A percentile compares a stretch with the other conserved stretches of the same genome.
Evolutionary conservation across 2,888 invertebrate species (phyloP).

Genomic region (Metopia argyrocephala): DNA sequence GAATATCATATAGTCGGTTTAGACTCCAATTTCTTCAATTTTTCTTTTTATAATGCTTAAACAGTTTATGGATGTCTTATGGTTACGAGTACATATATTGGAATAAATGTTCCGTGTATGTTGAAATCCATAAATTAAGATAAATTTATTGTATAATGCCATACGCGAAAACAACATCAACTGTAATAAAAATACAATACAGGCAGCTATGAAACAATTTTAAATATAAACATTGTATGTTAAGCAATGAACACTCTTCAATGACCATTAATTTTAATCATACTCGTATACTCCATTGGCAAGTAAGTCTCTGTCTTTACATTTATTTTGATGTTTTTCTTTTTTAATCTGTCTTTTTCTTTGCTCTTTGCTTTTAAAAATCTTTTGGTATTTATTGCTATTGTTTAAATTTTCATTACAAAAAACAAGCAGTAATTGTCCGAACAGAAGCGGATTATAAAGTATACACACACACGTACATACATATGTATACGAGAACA

Average conservation of each 20-base stretch:
- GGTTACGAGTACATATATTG: constrained; percentile 18
- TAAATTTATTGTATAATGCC: constrained; percentile 60
- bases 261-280: constrained; percentile 59
- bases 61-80: constrained; percentile 58
- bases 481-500: constrained; percentile 31
- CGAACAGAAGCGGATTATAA: constrained; percentile 55
- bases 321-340: constrained; percentile 11
- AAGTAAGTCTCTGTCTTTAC: constrained; percentile 25
- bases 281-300: not conserved
- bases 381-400: constrained; percentile 37
- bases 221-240: constrained; percentile 9
- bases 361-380: not conserved
- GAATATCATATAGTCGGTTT: too few relatives aligned
- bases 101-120: constrained; percentile 55
- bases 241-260: constrained; percentile 50
- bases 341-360: not conserved
- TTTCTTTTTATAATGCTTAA: too few relatives aligned
- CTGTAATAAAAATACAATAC: constrained; percentile 2
- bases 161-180: constrained; percentile 44
- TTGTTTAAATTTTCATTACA: constrained; percentile 52
- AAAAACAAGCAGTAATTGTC: constrained; percentile 49
- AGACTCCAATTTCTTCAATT: too few relatives aligned
- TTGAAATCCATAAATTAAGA: constrained; percentile 62
- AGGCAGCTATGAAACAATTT: constrained; percentile 6
- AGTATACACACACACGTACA: constrained; percentile 14